These are phyloP conservation scores for Centroberyx gerrardi DNA, from an alignment of 2,797 vertebrate species.

Conservation along the genomic window DNA sequence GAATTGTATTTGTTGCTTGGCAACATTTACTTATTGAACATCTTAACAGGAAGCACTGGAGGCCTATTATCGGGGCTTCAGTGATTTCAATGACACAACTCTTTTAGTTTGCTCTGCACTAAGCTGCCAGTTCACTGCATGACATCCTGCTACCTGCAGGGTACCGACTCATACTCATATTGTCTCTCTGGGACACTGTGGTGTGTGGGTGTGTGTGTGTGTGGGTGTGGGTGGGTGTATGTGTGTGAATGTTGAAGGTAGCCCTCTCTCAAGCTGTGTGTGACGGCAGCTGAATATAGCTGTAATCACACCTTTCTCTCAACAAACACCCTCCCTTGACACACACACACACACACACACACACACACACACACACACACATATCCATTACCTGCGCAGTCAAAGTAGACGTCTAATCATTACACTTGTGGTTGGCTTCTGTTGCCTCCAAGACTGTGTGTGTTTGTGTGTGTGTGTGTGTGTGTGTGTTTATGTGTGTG, in stretches of 20 bases:
- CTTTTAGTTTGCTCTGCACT: slow-evolving; percentile 34
- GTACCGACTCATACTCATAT: slow-evolving; percentile 43
- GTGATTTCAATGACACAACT: slow-evolving; percentile 58
- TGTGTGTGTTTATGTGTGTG: not conserved
- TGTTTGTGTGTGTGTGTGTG: not conserved
- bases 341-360: not conserved
- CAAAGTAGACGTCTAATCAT: not conserved
- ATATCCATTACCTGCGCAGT: not conserved
- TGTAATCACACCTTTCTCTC: slow-evolving; percentile 38
- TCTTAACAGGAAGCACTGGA: slow-evolving; percentile 56
- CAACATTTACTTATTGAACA: slow-evolving; percentile 65
- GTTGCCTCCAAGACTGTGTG: not conserved
- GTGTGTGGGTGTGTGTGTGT: slow-evolving; percentile 14
- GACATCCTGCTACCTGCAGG: slow-evolving; percentile 64
- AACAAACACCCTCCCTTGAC: slow-evolving; percentile 14
- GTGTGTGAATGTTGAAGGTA: slow-evolving; percentile 11
- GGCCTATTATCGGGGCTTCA: slow-evolving; percentile 54
- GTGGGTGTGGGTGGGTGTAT: slow-evolving; percentile 19
- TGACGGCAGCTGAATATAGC: slow-evolving; percentile 13
- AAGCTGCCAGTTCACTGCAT: slow-evolving; percentile 41
- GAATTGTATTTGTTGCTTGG: slow-evolving; percentile 71
- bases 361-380: not conserved
- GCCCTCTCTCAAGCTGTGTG: slow-evolving; percentile 12
- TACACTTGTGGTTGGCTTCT: not conserved
- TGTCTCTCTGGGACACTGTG: slow-evolving; percentile 29